Conservation (phyloP, 2,888 invertebrate genomes). For the Drosophila greeni region DNA sequence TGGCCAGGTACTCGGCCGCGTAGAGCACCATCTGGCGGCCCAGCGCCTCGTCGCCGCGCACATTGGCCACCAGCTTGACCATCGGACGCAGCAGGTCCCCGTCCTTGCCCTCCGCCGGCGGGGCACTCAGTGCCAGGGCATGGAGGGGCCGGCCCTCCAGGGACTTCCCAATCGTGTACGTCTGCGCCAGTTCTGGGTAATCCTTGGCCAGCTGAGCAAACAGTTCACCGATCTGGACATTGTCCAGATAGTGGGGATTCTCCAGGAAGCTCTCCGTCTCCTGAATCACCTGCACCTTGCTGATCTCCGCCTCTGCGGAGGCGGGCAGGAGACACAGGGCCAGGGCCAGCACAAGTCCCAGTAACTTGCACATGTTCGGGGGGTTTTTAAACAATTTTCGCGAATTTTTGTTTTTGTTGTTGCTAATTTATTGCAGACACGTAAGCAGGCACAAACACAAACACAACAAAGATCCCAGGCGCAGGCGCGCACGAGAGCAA, state of each 20-base stretch:
- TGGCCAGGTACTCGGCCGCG: conserved; percentile 89
- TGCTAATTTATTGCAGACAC: conserved; percentile 19
- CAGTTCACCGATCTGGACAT: conserved; percentile 84
- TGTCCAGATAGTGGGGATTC: conserved; percentile 83
- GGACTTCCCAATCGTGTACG: conserved; percentile 90
- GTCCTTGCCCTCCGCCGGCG: conserved; percentile 80
- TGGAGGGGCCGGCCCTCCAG: conserved; percentile 88
- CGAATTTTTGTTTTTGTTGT: conserved; percentile 2
- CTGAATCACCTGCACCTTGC: conserved; percentile 48
- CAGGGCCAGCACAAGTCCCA: neutral
- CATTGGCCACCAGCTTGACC: conserved; percentile 95
- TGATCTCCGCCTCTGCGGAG: conserved; percentile 8
- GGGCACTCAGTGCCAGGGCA: conserved; percentile 83
- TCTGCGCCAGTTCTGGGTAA: conserved; percentile 85
- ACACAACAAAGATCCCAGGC: conserved; percentile 35
- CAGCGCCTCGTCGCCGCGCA: conserved; percentile 96
- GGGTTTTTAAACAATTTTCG: conserved; percentile 45
- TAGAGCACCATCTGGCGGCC: conserved; percentile 90
- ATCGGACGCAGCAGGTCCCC: conserved; percentile 85
- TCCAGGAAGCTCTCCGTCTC: conserved; percentile 68
- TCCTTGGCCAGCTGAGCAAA: conserved; percentile 82
- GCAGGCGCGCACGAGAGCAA: conserved; percentile 51
- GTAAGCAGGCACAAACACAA: conserved; percentile 29
- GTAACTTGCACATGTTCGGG: neutral
- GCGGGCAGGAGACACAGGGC: neutral